Evolutionary conservation across 2,797 vertebrate genomes (phyloP).

Genomic region (Octomys mimax): DNA sequence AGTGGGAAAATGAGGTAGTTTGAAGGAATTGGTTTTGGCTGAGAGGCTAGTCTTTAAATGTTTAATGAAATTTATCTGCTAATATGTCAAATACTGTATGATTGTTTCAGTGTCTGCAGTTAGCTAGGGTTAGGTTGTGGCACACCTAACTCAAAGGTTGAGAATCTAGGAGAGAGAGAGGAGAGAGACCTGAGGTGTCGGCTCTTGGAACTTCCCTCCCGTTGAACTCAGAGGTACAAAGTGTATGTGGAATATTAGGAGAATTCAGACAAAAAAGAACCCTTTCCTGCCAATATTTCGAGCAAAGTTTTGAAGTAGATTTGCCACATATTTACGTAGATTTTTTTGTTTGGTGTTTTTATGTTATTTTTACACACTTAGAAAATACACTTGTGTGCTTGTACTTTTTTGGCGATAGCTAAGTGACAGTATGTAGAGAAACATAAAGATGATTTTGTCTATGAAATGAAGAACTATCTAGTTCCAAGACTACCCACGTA

Average conservation of each 20-base stretch:
- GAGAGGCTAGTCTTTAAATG: background rate
- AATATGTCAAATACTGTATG: background rate
- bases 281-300: constrained; percentile 36
- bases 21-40: constrained; percentile 22
- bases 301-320: constrained; percentile 58
- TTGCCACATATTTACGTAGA: constrained; percentile 31
- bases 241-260: background rate
- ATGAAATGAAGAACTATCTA: background rate
- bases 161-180: background rate
- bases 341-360: constrained; percentile 34
- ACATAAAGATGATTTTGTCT: background rate
- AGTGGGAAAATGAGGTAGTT: background rate
- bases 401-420: constrained; percentile 10
- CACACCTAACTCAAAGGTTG: background rate
- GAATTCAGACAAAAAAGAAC: background rate
- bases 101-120: background rate
- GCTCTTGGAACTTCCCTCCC: background rate
- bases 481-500: background rate
- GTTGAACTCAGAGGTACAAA: background rate
- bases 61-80: constrained; percentile 19
- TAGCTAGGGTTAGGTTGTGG: background rate
- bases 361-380: constrained; percentile 2
- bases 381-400: constrained; percentile 23
- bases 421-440: constrained; percentile 4
- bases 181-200: background rate